phyloP scores from a whole-genome alignment of 2,797 vertebrate species.

The Cossypha heuglini region DNA sequence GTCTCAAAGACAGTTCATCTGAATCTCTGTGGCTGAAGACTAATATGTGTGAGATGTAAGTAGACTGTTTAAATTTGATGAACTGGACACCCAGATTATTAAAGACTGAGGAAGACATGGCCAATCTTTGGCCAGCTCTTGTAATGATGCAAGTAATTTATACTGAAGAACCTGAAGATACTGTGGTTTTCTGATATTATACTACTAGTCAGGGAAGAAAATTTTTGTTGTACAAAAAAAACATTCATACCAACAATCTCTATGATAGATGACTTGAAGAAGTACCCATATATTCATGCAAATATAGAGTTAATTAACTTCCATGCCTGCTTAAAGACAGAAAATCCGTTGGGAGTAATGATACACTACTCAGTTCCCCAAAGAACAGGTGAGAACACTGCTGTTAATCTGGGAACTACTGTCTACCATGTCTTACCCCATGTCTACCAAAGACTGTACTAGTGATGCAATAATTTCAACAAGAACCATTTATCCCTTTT shows the following conservation, averaged over 20 bases:
- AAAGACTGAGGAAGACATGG: background rate
- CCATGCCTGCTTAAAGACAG: background rate
- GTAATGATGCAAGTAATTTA: background rate
- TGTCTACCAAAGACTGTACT: background rate
- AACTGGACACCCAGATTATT: background rate
- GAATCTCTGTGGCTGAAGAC: background rate
- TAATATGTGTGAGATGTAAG: background rate
- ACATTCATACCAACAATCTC: background rate
- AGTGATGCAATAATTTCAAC: background rate
- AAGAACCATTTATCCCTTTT: background rate
- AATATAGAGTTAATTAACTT: background rate
- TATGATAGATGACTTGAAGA: background rate
- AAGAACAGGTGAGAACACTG: background rate
- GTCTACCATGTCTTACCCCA: fast-evolving
- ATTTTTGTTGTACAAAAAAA: background rate
- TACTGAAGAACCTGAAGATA: background rate
- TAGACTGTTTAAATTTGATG: background rate
- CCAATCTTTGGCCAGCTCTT: background rate
- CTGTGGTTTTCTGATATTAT: background rate
- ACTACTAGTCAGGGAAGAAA: background rate
- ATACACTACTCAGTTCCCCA: background rate
- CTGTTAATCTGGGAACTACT: background rate
- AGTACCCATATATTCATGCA: background rate
- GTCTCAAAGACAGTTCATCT: background rate
- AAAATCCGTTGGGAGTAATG: background rate